Conservation (phyloP, 2,113 vertebrate genomes). For the Laticauda laticaudata region DNA sequence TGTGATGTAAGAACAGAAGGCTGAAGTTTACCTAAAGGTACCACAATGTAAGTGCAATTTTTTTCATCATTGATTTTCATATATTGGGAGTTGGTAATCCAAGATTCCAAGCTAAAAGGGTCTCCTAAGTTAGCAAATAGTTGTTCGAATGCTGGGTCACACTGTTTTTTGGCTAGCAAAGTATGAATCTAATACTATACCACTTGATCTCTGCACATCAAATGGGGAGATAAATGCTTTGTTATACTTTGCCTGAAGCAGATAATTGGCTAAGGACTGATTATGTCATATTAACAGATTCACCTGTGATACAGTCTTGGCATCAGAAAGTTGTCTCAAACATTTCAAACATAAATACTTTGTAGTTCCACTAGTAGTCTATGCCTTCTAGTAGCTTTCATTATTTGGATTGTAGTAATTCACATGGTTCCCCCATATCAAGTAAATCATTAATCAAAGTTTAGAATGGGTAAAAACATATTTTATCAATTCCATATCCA, state of each 20-base stretch:
- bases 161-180: neutral
- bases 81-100: neutral
- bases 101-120: neutral
- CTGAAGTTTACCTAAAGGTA: neutral
- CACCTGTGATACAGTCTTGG: too few relatives aligned
- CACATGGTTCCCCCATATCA: neutral
- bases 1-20: neutral
- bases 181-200: neutral
- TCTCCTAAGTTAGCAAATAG: neutral
- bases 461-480: neutral
- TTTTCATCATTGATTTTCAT: neutral
- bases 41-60: neutral
- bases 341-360: neutral
- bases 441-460: neutral
- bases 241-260: neutral
- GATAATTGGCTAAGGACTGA: neutral
- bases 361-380: neutral
- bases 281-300: neutral
- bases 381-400: neutral
- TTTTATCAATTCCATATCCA: neutral
- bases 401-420: neutral
- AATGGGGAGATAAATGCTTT: neutral
- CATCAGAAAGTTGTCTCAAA: neutral
- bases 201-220: neutral
- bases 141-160: neutral